phyloP scores from a whole-genome alignment of 2,113 vertebrate genomes.

The Ptyas mucosa region DNA sequence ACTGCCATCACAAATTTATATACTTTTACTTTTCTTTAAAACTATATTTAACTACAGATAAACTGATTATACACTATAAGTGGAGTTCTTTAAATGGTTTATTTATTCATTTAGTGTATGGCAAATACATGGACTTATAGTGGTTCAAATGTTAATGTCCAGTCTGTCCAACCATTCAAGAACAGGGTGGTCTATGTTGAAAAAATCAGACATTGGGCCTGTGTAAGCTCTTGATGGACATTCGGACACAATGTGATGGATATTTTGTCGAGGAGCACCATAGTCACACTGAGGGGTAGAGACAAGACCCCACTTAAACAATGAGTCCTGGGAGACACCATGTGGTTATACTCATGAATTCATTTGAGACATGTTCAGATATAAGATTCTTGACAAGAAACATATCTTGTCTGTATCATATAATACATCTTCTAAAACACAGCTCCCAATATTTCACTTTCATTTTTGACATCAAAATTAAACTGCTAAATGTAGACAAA shows the following conservation, averaged over 20 bases:
- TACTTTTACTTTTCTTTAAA: background rate
- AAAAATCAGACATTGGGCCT: no score
- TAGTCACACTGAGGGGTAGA: no score
- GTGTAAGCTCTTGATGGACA: no score
- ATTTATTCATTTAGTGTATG: no score
- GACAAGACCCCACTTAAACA: no score
- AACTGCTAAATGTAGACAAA: background rate
- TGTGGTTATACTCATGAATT: background rate
- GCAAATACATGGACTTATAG: no score
- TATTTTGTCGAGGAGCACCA: no score
- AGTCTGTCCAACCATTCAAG: no score
- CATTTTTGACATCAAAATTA: background rate
- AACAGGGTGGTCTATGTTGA: no score
- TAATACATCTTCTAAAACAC: background rate
- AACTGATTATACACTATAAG: background rate
- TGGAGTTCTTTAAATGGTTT: background rate
- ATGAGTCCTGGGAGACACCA: no score
- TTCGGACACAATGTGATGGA: no score
- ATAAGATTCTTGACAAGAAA: background rate
- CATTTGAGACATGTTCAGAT: background rate
- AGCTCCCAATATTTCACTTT: background rate
- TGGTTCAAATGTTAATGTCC: no score
- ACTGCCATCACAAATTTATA: background rate
- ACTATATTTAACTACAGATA: background rate
- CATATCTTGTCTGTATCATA: background rate